Percentiles rank a stretch among this genome's conserved stretches.
These are phyloP conservation scores for Ctenopoma multispine DNA, from an alignment of 2,797 vertebrate species.

Conservation along the genomic window DNA sequence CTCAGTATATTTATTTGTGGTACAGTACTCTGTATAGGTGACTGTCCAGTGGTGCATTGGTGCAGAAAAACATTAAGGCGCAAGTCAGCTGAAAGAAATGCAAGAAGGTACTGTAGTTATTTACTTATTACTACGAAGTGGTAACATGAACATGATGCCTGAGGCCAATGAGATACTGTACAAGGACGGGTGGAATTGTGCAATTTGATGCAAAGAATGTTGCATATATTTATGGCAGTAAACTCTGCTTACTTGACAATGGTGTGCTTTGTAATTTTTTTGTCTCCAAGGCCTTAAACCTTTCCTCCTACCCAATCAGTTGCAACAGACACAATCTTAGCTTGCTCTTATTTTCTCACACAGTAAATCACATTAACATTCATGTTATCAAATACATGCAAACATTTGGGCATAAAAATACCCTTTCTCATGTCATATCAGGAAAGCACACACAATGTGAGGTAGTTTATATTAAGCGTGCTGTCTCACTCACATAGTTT, in stretches of 20 bases:
- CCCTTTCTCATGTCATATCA: no score
- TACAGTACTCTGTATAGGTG: constrained; percentile 26
- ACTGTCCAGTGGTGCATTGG: constrained; percentile 48
- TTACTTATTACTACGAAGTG: constrained; percentile 23
- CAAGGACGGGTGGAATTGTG: constrained; percentile 32
- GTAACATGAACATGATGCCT: constrained; percentile 45
- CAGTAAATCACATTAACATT: constrained; percentile 17
- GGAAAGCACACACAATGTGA: no score
- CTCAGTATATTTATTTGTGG: constrained; percentile 13
- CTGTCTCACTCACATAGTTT: no score
- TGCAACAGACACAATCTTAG: constrained; percentile 4
- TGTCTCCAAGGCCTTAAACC: constrained; percentile 1
- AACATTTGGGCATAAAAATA: no score
- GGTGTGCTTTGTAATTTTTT: constrained; percentile 15
- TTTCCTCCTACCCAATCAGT: constrained; percentile 12
- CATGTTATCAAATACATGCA: constrained; percentile 13
- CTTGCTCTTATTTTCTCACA: constrained; percentile 11
- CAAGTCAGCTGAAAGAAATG: constrained; percentile 48
- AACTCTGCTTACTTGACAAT: constrained; percentile 35
- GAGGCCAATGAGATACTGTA: constrained; percentile 55
- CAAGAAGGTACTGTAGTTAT: constrained; percentile 32
- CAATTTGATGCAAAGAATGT: constrained; percentile 52
- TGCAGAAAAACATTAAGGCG: constrained; percentile 52
- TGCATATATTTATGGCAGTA: constrained; percentile 47
- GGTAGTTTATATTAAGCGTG: no score